phyloP scores from a whole-genome alignment of 2,797 vertebrate genomes.

The Smutsia temminckii region DNA sequence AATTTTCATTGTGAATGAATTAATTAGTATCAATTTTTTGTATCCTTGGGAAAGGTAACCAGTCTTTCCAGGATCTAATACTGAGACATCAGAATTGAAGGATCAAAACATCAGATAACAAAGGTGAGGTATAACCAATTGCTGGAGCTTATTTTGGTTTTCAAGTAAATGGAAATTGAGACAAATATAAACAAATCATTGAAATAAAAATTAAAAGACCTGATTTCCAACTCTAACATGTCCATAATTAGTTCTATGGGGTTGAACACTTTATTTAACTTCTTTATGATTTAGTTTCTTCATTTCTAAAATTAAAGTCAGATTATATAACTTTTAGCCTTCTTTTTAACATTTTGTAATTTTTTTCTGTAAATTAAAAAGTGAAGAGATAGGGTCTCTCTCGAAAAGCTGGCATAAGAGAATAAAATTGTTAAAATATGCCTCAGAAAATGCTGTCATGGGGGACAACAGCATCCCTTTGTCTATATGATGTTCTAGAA shows the following conservation, averaged over 20 bases:
- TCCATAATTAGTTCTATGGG: neutral
- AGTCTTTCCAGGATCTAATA: neutral
- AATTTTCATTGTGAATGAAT: neutral
- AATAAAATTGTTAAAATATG: neutral
- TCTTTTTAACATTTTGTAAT: neutral
- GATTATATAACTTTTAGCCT: neutral
- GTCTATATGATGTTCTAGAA: neutral
- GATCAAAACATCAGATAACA: neutral
- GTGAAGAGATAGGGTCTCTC: neutral
- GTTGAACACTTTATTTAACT: neutral
- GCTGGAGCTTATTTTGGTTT: neutral
- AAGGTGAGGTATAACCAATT: neutral
- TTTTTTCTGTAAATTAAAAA: slow-evolving; percentile 14
- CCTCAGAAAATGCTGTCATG: neutral
- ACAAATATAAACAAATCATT: neutral
- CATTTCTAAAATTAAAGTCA: neutral
- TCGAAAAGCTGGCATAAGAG: neutral
- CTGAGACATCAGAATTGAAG: neutral
- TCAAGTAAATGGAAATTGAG: neutral
- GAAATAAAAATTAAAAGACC: neutral
- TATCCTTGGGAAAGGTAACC: neutral
- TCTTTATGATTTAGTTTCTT: neutral
- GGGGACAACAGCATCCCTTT: neutral
- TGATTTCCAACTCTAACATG: neutral
- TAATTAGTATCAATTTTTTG: neutral